Evolutionary conservation across 37 sponge, comb jelly and placozoan genomes (phyloP), one percentile per base, ranked within the genome.

Genomic region (Oscarella lobularis): DNA sequence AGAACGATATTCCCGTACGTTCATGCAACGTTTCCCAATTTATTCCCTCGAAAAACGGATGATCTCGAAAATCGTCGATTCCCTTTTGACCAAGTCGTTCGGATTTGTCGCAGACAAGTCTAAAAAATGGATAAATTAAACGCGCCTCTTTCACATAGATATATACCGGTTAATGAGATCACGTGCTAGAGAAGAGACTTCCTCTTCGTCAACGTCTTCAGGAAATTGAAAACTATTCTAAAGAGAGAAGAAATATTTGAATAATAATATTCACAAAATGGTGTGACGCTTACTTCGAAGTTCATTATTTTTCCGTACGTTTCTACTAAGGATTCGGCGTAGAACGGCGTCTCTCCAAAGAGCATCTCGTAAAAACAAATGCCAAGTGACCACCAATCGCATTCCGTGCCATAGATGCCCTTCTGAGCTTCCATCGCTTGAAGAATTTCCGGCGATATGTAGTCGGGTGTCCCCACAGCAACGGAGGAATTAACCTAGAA

Each of bases 301-400:
- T 90, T 90, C 89, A 98, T 94, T 77, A 98, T 98, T 80, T 86
- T 93, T 65, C 95, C 85, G 73, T 98, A 98, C 1, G 99, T 98
- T 41, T 93, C 94, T 1, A 94, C 77, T 33, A 98, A 78, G 3
- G 89, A 88, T 72, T 98, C 99, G 20, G 99, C 94, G 82, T 98
- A 98, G 67, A 98, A 98, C 48, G 99, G 99, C 4, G 95, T 94
- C 74, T 98, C 99, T 36, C 99, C 99, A 72, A 83, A 90, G 73
- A 98, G 69, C 95, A 98, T 90, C 79, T 98, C 99, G 73, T 88
- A 98, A 60, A 94, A 38, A 54, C 89, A 88, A 66, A 98, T 86
- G 1, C 99, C 99, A 4, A 98, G 79, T 0, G 89, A 88, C 99
- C 99, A 98, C 99, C 99, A 98, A 79, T 98, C 99, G 82, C 92